Evolutionary conservation across 2,113 vertebrate species (phyloP), one percentile per base, ranked within the genome.

Genomic region (Xenopus laevis): DNA sequence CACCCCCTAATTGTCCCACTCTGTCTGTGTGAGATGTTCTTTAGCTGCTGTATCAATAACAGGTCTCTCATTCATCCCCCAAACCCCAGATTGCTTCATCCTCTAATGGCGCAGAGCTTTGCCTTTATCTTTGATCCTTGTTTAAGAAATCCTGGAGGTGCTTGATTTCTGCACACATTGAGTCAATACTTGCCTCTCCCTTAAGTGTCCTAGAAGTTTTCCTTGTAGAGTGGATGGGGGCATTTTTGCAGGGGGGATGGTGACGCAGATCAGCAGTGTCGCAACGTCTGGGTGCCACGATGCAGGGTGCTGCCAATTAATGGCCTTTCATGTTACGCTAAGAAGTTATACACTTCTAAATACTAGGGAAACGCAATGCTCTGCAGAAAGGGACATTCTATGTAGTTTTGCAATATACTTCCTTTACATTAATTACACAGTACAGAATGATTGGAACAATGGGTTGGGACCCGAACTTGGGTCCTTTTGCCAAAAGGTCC

Each of bases 161-260:
- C 20, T 11, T 40, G n/a, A 64, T 53, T 50, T 50, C 30, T 61
- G 13, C 45, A 47, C 52, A 23, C 58, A 60, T 15, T 60, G 21
- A 12, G 58, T 10, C 9, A 75, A 47, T 58, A 62, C 74, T 75
- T 53, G 65, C 61, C 44, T 68, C 21, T 23, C 58, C 18, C 18
- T 74, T 11, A 77, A 77, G 74, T 23, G 18, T 20, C 47, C 59
- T 46, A 62, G 7, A 64, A 9, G 61, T 18, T 70, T 53, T 61
- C 46, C 57, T 61, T 62, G 58, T 11, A 57, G 50, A 59, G 46
- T 9, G 18, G 23, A 65, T 15, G 59, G 67, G 17, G 47, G 44
- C 21, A 77, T 59, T 69, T 75, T 17, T 63, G 65, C 23, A 16
- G n/a, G 46, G 58, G 27, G 27, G 20, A n/a, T 50, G 17, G 33